Evolutionary conservation across 35 echinoderm and acorn worm species (phyloP), one percentile per base, ranked within the genome.

Genomic region (Apostichopus japonicus): DNA sequence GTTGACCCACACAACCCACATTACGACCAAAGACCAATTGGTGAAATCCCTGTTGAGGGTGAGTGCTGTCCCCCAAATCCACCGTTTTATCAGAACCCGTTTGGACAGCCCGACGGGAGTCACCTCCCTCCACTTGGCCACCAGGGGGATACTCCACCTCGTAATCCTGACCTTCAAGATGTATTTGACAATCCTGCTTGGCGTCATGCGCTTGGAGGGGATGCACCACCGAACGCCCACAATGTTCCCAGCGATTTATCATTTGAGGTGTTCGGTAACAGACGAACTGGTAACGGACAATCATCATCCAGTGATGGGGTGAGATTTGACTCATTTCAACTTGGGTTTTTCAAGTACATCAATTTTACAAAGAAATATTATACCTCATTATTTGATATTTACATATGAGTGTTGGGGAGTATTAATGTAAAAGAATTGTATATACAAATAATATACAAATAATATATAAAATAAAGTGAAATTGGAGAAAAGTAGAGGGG

Each of bases 1-100:
- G n/a, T 5, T 21, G 54, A 7, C 15, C 54, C 81, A 5, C 61
- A 84, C 54, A 10, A 23, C 27, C 81, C 81, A 59, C 54, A 57
- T 15, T 57, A 84, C 8, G 54, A 24, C 56, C 14, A 55, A 23
- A 5, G 17, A 84, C 81, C 81, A 84, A 21, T 17, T 9, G 81
- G 81, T 6, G 81, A 51, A 0, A 58, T 59, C 6, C 21, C 56
- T 57, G 55, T 56, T 2, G 77, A 25, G 57, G 77, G 56, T 1
- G 53, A 53, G 1, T 92, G 90, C 77, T 92, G 90, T 17, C 77
- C 51, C 53, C 91, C 79, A 83, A 67, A 82, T 53, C 91, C 91
- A 23, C 59, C 58, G 4, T 73, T 84, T 44, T 63, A 79, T 21
- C 56, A 21, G 0, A 33, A 63, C 78, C 91, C 52, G 5, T 21